Conservation (phyloP, 2,888 invertebrate genomes). For the Rhopalosiphum nymphaeae region DNA sequence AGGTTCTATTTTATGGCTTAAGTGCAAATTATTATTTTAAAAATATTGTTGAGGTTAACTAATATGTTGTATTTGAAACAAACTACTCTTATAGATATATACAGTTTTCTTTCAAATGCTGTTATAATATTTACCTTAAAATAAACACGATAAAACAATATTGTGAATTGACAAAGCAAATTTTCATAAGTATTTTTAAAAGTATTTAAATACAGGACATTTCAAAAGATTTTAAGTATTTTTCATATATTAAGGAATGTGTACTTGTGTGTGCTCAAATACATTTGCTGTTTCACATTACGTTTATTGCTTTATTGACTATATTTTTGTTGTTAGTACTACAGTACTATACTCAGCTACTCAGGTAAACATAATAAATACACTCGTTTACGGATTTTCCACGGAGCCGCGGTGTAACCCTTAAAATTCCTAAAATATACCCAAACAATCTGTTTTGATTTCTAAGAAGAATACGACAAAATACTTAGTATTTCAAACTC, state of each 20-base stretch:
- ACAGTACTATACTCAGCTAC: not conserved
- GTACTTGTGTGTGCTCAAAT: not conserved
- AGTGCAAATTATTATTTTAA: not conserved
- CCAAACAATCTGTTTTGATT: not conserved
- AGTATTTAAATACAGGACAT: not conserved
- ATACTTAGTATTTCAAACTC: not conserved
- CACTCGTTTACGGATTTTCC: not conserved
- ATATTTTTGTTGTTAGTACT: not conserved
- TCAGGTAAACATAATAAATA: not conserved
- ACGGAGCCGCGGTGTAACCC: not conserved
- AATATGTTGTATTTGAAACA: not conserved
- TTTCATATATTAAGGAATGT: not conserved
- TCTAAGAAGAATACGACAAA: not conserved
- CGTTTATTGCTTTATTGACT: slow-evolving; percentile 3
- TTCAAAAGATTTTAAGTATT: not conserved
- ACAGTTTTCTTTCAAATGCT: not conserved
- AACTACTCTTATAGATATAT: not conserved
- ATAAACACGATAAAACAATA: not conserved
- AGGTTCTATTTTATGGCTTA: not conserved
- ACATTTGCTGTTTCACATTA: not conserved
- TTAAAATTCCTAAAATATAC: not conserved
- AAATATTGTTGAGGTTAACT: not conserved
- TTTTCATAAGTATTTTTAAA: not conserved
- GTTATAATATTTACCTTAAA: not conserved
- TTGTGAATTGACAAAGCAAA: not conserved